These are phyloP conservation scores for Odontocerum albicorne DNA, from an alignment of 2,888 invertebrate species.

Conservation along the genomic window DNA sequence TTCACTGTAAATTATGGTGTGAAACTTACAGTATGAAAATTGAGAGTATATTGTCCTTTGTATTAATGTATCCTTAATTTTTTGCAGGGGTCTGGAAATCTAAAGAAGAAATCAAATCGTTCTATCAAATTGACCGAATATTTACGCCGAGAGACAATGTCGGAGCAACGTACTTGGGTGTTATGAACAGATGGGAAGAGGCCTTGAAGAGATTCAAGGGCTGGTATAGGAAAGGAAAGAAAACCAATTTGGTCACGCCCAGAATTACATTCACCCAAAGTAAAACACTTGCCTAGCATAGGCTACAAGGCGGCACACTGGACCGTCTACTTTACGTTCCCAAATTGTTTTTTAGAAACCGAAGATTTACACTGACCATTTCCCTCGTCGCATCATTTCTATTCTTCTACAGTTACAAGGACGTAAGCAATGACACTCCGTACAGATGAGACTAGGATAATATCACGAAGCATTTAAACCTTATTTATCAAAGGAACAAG, in stretches of 20 bases:
- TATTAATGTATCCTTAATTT: no score
- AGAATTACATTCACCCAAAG: conserved; percentile 18
- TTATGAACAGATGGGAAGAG: conserved; percentile 58
- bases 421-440: conserved; percentile 3
- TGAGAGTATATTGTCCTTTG: no score
- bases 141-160: conserved; percentile 59
- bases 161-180: conserved; percentile 45
- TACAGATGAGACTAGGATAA: conserved; percentile 14
- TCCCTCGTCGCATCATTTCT: conserved; percentile 11
- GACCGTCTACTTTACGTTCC: conserved; percentile 19
- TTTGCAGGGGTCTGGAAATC: conserved; percentile 71
- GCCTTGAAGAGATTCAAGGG: conserved; percentile 59
- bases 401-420: conserved; percentile 23
- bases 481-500: no score
- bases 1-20: no score
- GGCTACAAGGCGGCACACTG: conserved; percentile 16
- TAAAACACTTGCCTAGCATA: conserved; percentile 25
- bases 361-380: conserved; percentile 13
- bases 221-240: conserved; percentile 50
- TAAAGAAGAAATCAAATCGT: conserved; percentile 63
- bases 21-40: no score
- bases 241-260: conserved; percentile 24
- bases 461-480: no score
- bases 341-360: conserved; percentile 19
- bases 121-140: conserved; percentile 61